Evolutionary conservation across 2,888 invertebrate species (phyloP), one percentile per base, ranked within the genome.

Genomic region (Cerastis rubricosa): DNA sequence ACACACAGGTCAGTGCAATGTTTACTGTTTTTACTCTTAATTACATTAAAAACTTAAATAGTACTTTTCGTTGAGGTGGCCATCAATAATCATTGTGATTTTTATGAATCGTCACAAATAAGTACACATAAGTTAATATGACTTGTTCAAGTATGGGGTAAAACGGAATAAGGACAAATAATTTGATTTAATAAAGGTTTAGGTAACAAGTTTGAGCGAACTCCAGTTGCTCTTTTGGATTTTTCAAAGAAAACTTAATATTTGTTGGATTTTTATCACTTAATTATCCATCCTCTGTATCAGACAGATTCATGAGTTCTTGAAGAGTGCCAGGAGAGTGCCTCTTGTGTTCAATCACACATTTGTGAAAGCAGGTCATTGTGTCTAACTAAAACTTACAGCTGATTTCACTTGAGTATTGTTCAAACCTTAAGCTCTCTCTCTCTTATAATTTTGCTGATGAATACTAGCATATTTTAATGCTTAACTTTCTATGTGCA

Each of bases 1-100:
- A 99, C 95, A 99, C 99, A 97, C 99, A 99, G 98, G 98, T 98
- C 90, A 89, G 89, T 89, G 45, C 12, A n/a, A 73, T 63, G 4
- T 61, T 51, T 29, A 35, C 17, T 17, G 0, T 47, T 67, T 74
- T 59, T 7, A 54, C 25, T 57, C 4, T 19, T 29, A 59, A 17
- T 54, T 54, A 54, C n/a, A 54, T n/a, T 11, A n/a, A n/a, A 54
- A 54, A 54, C 12, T 54, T 8, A 51, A 22, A 51, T 51, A 51
- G 22, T 19, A 22, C 22, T 8, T 51, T 49, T n/a, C 47, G 6
- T 12, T 45, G 19, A 49, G 49, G 19, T 49, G 35, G 69, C 25
- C 19, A 25, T 75, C 17, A 19, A 17, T 29, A 69, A 63, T 51
- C 29, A n/a, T 65, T n/a, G 9, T 14, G 0, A 25, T 3, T 57